Conservation (phyloP, 2,113 vertebrate genomes). For the Strix uralensis region DNA sequence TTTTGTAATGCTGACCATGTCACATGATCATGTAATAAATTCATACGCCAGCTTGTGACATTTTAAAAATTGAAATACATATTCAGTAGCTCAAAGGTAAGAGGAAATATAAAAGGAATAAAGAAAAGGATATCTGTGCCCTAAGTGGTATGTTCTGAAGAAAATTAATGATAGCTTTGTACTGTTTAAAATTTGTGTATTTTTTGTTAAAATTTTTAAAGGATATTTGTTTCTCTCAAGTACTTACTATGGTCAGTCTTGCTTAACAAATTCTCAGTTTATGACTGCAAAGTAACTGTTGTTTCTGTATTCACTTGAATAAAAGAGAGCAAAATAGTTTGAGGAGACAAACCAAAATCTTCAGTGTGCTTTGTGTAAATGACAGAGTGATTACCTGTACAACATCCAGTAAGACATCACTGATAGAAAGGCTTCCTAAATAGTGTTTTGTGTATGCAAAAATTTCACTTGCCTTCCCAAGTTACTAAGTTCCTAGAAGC, state of each 20-base stretch:
- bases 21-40: neutral
- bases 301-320: neutral
- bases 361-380: neutral
- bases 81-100: neutral
- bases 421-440: neutral
- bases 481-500: neutral
- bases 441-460: neutral
- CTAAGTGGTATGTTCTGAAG: neutral
- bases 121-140: neutral
- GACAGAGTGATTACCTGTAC: no score
- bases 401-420: neutral
- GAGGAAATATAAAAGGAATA: neutral
- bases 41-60: neutral
- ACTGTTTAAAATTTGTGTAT: neutral
- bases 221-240: neutral
- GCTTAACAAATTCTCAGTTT: neutral
- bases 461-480: neutral
- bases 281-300: neutral
- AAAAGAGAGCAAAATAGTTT: neutral
- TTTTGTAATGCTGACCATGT: neutral
- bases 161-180: neutral
- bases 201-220: neutral
- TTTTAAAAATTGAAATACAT: neutral
- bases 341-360: neutral
- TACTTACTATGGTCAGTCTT: neutral